A percentile compares a stretch with the other conserved stretches of the same genome.
Evolutionary conservation across 2,888 invertebrate genomes (phyloP).

Genomic region (Notodonta ziczac): DNA sequence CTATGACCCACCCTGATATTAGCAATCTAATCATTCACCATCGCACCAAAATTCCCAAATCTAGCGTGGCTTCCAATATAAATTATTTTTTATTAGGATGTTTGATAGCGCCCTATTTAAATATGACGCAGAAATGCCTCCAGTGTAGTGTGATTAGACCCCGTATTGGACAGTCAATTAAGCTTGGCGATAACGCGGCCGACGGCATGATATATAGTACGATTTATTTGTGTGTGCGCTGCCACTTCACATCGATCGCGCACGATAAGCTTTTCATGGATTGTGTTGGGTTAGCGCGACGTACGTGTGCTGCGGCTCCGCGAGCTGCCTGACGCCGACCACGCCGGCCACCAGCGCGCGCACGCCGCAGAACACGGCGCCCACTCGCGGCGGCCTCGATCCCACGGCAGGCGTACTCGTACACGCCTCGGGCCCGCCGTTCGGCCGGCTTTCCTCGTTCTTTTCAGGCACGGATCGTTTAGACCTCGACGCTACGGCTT

Average conservation of each 20-base stretch:
- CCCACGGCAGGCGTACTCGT: constrained; percentile 8
- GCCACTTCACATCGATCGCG: not conserved
- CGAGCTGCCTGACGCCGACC: constrained; percentile 52
- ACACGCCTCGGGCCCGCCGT: constrained; percentile 14
- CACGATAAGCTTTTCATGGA: not conserved
- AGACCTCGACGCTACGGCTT: constrained; percentile 68
- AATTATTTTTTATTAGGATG: constrained; percentile 1
- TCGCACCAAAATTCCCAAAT: not conserved
- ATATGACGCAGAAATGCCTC: not conserved
- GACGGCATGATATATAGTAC: not conserved
- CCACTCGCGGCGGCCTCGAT: constrained; percentile 44
- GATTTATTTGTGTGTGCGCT: constrained; percentile 8
- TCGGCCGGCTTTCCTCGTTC: constrained; percentile 32
- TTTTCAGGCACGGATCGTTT: constrained; percentile 44
- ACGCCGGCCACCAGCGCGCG: constrained; percentile 66
- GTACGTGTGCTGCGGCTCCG: constrained; percentile 7
- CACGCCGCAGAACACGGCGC: constrained; percentile 56
- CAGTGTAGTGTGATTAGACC: not conserved
- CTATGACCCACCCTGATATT: constrained; percentile 1
- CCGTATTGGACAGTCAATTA: constrained; percentile 8
- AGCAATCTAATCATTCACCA: not conserved
- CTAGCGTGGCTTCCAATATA: not conserved
- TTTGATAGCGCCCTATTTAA: not conserved
- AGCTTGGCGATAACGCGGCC: constrained; percentile 11
- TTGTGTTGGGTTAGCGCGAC: not conserved